Base-by-base conservation (phyloP, 2,888 invertebrate genomes). In the Melitaea athalia region DNA sequence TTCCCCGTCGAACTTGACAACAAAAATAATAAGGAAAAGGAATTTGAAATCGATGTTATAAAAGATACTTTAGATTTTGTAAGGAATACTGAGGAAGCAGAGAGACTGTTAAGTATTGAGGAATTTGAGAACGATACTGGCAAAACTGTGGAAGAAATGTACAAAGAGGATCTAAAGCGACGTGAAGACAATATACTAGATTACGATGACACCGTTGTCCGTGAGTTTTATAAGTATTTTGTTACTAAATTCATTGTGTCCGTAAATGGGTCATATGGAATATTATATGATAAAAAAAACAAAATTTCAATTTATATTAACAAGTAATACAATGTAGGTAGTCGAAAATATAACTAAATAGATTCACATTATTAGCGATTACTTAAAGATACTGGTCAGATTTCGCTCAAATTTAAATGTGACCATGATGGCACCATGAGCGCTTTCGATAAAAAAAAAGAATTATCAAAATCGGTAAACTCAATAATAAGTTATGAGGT, bases 81-180 rank as follows among this genome's bases (percentile, higher is more conserved):
- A 11, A 78, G 86, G 33, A 83, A 78, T 65, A 79, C 83, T 78
- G 82, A 88, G 72, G 81, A 90, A 62, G 78, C 82, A 6, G 88
- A 93, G 47, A 78, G 85, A 61, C 67, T 89, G 61, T 62, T 92
- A 59, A 80, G 76, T 43, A 76, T 77, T n/a, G 79, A 80, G 8
- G 88, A 93, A 68, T 83, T 84, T 74, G 90, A 88, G 67, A 53
- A 76, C 15, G 83, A 85, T 53, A 71, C 62, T 6, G 82, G 81
- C 0, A 84, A 88, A 81, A 89, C 82, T 65, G 89, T 86, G 0
- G 92, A 93, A 74, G 94, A 94, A 78, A 87, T 94, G 92, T 94
- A 89, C 62, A 80, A 76, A 69, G 94, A 94, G 76, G 93, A 94
- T 77, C 62, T 87, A 76, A 63, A 72, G 76, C 85, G 80, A 57